Conservation (phyloP, 2,797 vertebrate species). For the Megaceryle alcyon region DNA sequence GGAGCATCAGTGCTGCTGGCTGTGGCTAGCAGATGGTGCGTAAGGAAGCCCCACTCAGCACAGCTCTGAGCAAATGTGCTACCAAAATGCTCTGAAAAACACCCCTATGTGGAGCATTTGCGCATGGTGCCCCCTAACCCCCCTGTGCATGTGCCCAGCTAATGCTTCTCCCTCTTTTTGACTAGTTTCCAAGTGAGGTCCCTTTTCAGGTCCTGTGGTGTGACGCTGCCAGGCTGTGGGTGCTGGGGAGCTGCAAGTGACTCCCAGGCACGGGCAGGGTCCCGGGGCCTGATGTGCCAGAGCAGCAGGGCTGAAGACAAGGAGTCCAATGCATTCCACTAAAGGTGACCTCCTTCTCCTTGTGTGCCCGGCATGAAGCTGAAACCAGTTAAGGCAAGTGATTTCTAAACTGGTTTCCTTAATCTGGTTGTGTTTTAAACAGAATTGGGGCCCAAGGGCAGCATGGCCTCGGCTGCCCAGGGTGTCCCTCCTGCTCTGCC, state of each 20-base stretch:
- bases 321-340: fast-evolving
- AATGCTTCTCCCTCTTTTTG: background rate
- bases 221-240: fast-evolving
- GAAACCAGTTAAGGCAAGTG: background rate
- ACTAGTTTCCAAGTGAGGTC: background rate
- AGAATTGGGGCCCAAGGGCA: background rate
- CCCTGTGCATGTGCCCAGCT: fast-evolving
- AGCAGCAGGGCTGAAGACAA: fast-evolving
- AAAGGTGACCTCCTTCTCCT: background rate
- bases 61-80: background rate
- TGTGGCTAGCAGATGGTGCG: fast-evolving
- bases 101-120: fast-evolving
- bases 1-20: background rate
- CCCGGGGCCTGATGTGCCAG: background rate
- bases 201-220: fast-evolving
- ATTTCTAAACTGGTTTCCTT: background rate
- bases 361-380: fast-evolving
- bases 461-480: fast-evolving
- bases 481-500: background rate
- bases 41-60: fast-evolving
- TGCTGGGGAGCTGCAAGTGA: background rate
- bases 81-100: background rate
- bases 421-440: background rate
- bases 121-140: background rate
- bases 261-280: background rate